Evolutionary conservation across 2,797 vertebrate genomes (phyloP), one percentile per base, ranked within the genome.

Genomic region (Sebastes diaconus): DNA sequence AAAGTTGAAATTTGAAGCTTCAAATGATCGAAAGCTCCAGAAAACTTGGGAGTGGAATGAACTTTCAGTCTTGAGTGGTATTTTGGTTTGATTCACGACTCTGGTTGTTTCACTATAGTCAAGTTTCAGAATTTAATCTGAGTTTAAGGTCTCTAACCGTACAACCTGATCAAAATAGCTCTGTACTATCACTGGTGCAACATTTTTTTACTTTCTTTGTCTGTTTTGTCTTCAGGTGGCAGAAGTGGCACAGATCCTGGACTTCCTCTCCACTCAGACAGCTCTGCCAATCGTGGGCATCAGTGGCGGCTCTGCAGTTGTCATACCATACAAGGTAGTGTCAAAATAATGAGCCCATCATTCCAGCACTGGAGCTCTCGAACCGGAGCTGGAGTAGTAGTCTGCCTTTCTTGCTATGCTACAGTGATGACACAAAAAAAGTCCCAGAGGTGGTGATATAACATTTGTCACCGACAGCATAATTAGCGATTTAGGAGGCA

Each of bases 181-280:
- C 27, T 14, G 6, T 18, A 7, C 50, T 52, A n/a, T 50, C 11
- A 25, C 25, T 73, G 50, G 8, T 34, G 8, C 18, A 67, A 55
- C 16, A 9, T 18, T 11, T 39, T 22, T 14, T 39, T 10, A 20
- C 22, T 32, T 58, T 16, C 16, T 32, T 42, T 14, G 12, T 73
- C 52, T 73, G 57, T 68, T 84, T 32, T 50, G 13, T 85, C 73
- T 34, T 84, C 81, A 95, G 94, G 93, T 95, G 86, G 93, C 94
- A 75, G 93, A 95, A 79, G 98, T 99, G 91, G 98, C 98, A 29
- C 98, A 99, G 93, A 99, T 99, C 81, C 95, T 99, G 71, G 99
- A 99, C 93, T 99, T 99, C 91, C 92, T 99, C 90, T 99, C 98
- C 57, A 97, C 97, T 39, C 98, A 99, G 94, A 98, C 97, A 1